These are phyloP conservation scores for Masnerella sp. DNA, from an alignment of 2,888 invertebrate genomes.

Conservation along the genomic window DNA sequence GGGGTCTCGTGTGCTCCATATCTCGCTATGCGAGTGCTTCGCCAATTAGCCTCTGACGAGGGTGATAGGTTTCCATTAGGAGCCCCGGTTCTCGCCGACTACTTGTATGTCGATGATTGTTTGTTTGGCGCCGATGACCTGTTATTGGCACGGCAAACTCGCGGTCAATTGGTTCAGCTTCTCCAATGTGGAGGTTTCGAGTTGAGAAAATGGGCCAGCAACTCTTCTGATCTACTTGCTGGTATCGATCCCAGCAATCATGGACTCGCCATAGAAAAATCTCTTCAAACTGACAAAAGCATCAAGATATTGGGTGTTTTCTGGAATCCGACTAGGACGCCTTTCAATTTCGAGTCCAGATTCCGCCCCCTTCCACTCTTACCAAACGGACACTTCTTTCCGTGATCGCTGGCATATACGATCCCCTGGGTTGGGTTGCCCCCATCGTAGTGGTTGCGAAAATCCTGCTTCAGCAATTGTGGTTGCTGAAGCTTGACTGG, in stretches of 20 bases:
- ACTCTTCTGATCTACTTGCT: not conserved
- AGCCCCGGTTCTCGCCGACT: not conserved
- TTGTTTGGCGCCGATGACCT: slow-evolving; percentile 2
- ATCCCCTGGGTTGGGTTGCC: not conserved
- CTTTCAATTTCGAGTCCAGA: too few species aligned
- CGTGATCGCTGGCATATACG: not conserved
- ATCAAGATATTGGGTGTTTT: not conserved
- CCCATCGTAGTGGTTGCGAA: not conserved
- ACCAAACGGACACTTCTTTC: not conserved
- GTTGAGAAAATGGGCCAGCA: slow-evolving; percentile 13
- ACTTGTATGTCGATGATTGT: slow-evolving; percentile 28
- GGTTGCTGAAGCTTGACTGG: slow-evolving; percentile 5
- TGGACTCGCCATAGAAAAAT: not conserved
- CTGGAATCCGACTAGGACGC: not conserved
- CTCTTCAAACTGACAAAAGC: not conserved
- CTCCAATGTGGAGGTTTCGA: not conserved
- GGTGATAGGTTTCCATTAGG: slow-evolving; percentile 8
- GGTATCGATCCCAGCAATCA: not conserved
- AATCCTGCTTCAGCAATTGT: not conserved
- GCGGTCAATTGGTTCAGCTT: not conserved
- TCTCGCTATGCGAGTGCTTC: not conserved
- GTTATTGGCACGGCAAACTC: not conserved
- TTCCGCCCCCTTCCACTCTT: too few species aligned
- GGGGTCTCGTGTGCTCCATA: not conserved
- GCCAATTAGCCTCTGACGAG: slow-evolving; percentile 5